Evolutionary conservation across 2,797 vertebrate species (phyloP), one percentile per base, ranked within the genome.

Genomic region (Semotilus atromaculatus): DNA sequence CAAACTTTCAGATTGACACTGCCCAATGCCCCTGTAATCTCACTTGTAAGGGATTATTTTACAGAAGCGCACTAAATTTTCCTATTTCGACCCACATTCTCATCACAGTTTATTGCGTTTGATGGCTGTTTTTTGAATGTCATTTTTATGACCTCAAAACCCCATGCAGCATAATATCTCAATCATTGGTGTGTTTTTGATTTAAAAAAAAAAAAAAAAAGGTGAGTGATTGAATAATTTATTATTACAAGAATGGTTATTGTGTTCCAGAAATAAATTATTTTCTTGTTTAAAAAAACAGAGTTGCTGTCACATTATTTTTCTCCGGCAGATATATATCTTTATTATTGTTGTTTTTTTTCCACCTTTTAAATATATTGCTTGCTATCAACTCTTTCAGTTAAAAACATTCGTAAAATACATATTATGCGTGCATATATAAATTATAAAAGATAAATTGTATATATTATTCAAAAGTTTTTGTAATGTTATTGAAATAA

Each of bases 201-300:
- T 90, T 80, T 75, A 71, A 71, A 85, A 91, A 92, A 90, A 71
- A 88, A 87, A 91, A 92, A 90, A 74, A 88, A 92, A 83, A 88
- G 89, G 89, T 88, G 91, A 90, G 92, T 92, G 93, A 90, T 91
- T 90, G 91, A 90, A 89, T 89, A 90, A 91, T 93, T 91, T 90
- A 45, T 62, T 73, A 79, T 73, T 90, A 92, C 88, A 92, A 91
- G 92, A 89, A 90, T 93, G 91, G 87, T 92, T 93, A 89, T 92
- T 93, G 93, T 94, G 90, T 93, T 94, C 81, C 71, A 90, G 94
- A 90, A 96, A 95, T 95, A 96, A 95, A 96, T 93, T 94, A 95
- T 95, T 95, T 96, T 96, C 93, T 95, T 93, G 93, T 94, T 85
- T 70, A 84, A 93, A 89, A 89, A 91, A 93, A 77, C 7, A 1